Base-by-base conservation (phyloP, 2,797 vertebrate genomes). In the Liasis olivaceus region DNA sequence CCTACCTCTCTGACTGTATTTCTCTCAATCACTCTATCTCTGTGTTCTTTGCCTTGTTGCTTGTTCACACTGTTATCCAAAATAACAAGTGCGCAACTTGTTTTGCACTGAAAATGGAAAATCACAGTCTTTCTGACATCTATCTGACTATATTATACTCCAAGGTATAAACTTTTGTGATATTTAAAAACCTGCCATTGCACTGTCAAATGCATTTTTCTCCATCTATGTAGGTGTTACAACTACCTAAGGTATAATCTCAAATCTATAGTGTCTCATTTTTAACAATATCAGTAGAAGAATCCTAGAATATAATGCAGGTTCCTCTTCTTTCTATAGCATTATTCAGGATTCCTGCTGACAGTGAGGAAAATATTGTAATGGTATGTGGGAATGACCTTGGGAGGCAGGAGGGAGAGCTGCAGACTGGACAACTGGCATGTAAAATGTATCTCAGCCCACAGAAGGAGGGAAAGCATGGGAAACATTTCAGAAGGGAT, bases 61-160 rank as follows among this genome's bases (percentile, higher is more conserved):
- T 4, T 87, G 15, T 87, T 87, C 31, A n/a, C 51, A 5, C 28
- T 58, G 14, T 59, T 31, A 87, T 59, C 85, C 31, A 22, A 31
- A 59, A 87, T 59, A 87, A 58, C 47, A 87, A 59, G n/a, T 77
- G 26, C 8, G 5, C 6, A 3, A 15, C 69, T 15, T 60, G 72
- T 77, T 90, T 59, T 36, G 14, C 13, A 5, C 28, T 0, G 56
- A 8, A 60, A 90, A 15, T 47, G 20, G 56, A 60, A 84, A 60
- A 17, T 42, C 56, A 42, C 69, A 60, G 7, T 60, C 54, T 36
- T 63, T 31, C 31, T 77, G n/a, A 28, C 56, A 77, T 81, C 69
- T 36, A 89, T 88, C n/a, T 91, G 31, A 91, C 93, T 95, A 93
- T 93, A 91, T 91, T 91, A 91, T 91, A 14, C 7, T 64, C 85